Base-by-base conservation (phyloP, 2,888 invertebrate species). In the Brenthis ino region DNA sequence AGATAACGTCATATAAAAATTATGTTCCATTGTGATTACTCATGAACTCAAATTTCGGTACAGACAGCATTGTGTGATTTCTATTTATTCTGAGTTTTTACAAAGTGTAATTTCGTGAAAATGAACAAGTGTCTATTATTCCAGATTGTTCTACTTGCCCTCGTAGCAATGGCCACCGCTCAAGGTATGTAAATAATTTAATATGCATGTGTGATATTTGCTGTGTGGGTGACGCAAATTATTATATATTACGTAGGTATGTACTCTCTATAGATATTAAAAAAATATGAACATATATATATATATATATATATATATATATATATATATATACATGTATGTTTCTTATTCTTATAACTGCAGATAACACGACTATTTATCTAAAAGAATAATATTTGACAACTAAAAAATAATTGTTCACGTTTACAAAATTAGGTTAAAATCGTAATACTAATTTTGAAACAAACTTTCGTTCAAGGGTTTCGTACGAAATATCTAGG, bases 111-210 rank as follows among this genome's bases (percentile, higher is more conserved):
- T 63, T 61, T 56, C 43, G 37, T 56, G 37, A 56, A 56, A 56
- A 67, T 67, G 67, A 61, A 56, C 6, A 61, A 63, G 14, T 37
- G 56, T 47, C 24, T 72, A 57, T 50, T 65, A 24, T 71, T 71
- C 72, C 85, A 85, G 85, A 72, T 84, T 16, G 67, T 85, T 65
- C 70, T 80, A 11, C 64, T 84, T 57, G 81, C 77, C 43, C 56
- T 84, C 6, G 71, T 83, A 64, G 84, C 81, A 63, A 80, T 85
- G 79, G 63, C 63, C 16, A 20, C 63, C 12, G 37, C 63, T 8
- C 53, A 63, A 14, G 63, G 63, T 63, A 63, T 43, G 51, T 61
- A 37, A n/a, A 51, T 51, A 12, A 6, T 37, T 51, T n/a, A 51
- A 33, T 51, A 16, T 8, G 13, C 12, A 14, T 43, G 33, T 43